These are phyloP conservation scores for Aptenodytes patagonicus DNA, from an alignment of 2,113 vertebrate genomes.

Conservation along the genomic window DNA sequence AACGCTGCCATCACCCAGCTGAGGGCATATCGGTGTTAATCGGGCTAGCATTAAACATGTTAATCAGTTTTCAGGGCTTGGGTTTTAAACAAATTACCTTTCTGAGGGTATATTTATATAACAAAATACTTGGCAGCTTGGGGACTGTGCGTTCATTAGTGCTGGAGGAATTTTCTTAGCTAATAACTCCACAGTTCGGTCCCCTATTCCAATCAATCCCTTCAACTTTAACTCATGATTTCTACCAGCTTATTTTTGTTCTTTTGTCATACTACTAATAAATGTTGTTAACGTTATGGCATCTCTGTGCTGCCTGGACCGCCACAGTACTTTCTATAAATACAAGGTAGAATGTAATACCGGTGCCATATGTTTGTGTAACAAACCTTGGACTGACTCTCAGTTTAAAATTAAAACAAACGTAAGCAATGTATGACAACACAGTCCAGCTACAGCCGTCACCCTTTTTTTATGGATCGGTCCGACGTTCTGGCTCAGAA, in stretches of 20 bases:
- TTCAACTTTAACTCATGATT: background rate
- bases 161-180: background rate
- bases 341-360: conserved; percentile 50
- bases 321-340: conserved; percentile 43
- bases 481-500: background rate
- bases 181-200: background rate
- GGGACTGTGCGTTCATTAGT: background rate
- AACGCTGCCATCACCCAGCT: background rate
- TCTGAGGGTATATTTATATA: background rate
- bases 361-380: conserved; percentile 40
- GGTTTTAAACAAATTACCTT: conserved; percentile 15
- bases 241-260: background rate
- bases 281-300: conserved; percentile 43
- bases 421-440: conserved; percentile 32
- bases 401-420: conserved; percentile 62
- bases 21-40: background rate
- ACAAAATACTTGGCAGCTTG: background rate
- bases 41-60: background rate
- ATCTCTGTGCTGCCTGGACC: background rate
- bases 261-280: conserved; percentile 45
- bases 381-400: conserved; percentile 51
- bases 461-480: background rate
- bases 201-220: background rate
- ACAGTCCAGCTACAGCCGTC: background rate
- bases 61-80: conserved; percentile 2